Evolutionary conservation across 2,797 vertebrate species (phyloP), one percentile per base, ranked within the genome.

Genomic region (Sebastes oblongus): DNA sequence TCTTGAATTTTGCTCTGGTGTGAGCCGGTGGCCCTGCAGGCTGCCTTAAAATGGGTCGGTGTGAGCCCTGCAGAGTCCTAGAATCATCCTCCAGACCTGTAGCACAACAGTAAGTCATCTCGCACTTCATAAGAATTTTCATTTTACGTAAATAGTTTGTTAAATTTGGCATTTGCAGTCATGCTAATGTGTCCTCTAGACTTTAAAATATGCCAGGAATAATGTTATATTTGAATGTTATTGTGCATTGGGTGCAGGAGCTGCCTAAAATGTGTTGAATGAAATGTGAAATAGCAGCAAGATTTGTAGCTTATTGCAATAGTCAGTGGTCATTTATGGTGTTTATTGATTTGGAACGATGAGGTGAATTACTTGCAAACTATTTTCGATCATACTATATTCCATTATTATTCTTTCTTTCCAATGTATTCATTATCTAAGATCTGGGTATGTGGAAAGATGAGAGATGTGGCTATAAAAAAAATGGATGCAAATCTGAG

Each of bases 1-100:
- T 67, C 76, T 62, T 83, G 70, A 14, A 32, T 86, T 81, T 75
- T 60, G 86, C 50, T 82, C 82, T 81, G 83, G 82, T 79, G 83
- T 62, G 83, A 83, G 84, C 83, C 52, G 74, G 83, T 58, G 82
- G 77, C 87, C 85, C 86, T 67, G 79, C 70, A 77, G 80, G 83
- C 67, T 68, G 42, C 82, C 74, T 92, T 90, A 93, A 92, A 92
- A 92, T 90, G 85, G 82, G 78, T 86, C 84, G 75, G 58, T 6
- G 58, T 36, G 67, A 89, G 76, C 66, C 80, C 71, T 46, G 80
- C 61, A 75, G 75, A 87, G 85, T 24, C 42, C 42, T 29, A 59
- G 42, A 84, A 64, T 81, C 81, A 0, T n/a, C 77, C 67, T 80
- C 61, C 14, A 84, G 77, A 89, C 85, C 83, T 59, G 80, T 64